Conservation (phyloP, 2,888 invertebrate species). For the Platycheirus albimanus region DNA sequence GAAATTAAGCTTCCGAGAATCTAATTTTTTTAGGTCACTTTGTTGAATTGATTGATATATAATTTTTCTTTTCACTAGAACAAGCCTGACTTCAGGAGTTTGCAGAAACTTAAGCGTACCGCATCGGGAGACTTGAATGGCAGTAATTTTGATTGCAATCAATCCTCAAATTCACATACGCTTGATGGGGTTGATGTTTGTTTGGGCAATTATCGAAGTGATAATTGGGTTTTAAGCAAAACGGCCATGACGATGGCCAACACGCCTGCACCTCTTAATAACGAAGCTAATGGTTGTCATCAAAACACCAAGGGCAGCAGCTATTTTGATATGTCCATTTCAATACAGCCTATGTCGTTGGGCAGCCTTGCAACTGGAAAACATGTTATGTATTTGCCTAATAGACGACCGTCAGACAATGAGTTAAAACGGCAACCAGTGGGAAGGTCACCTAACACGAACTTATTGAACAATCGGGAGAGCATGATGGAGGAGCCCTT, state of each 20-base stretch:
- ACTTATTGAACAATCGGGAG: neutral
- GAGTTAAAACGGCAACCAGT: constrained; percentile 26
- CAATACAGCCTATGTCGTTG: constrained; percentile 80
- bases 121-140: constrained; percentile 85
- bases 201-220: constrained; percentile 77
- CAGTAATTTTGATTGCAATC: constrained; percentile 38
- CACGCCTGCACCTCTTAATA: neutral
- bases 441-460: neutral
- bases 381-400: constrained; percentile 90
- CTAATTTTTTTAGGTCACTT: too few relatives aligned
- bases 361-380: constrained; percentile 87
- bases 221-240: constrained; percentile 91
- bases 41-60: too few relatives aligned
- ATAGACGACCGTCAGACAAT: constrained; percentile 34
- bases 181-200: constrained; percentile 42
- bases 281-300: constrained; percentile 67
- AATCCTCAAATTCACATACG: constrained; percentile 60
- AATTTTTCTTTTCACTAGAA: too few relatives aligned
- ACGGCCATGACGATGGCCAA: constrained; percentile 83
- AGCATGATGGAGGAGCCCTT: neutral
- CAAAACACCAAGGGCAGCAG: constrained; percentile 67
- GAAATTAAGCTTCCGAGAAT: too few relatives aligned
- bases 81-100: constrained; percentile 85
- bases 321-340: constrained; percentile 75
- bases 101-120: constrained; percentile 88